These are phyloP conservation scores for Amblyornis subalaris DNA, from an alignment of 2,113 vertebrate genomes.

Conservation along the genomic window DNA sequence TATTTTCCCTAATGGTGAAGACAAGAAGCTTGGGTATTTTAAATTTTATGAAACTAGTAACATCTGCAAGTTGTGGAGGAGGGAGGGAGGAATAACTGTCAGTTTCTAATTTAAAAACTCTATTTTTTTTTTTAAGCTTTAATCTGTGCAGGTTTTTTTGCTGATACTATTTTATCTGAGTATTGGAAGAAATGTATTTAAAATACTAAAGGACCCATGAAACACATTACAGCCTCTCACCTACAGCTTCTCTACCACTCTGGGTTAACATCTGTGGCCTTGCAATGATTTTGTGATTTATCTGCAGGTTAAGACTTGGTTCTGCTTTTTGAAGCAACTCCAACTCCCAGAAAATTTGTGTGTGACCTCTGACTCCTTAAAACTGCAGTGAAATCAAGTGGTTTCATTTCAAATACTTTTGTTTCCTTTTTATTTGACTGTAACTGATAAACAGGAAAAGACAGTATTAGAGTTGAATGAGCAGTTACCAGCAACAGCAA, in stretches of 20 bases:
- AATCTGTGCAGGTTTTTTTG: neutral
- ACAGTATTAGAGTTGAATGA: neutral
- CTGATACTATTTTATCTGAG: neutral
- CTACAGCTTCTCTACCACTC: neutral
- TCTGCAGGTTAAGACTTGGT: neutral
- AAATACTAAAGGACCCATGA: neutral
- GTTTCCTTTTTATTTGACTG: neutral
- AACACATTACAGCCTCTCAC: neutral
- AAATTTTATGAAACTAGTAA: constrained; percentile 31
- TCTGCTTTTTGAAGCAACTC: neutral
- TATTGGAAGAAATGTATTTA: neutral
- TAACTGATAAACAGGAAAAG: constrained; percentile 46
- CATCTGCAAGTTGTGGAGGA: constrained; percentile 29
- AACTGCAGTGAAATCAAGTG: neutral
- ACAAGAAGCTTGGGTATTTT: constrained; percentile 23
- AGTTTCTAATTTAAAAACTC: neutral
- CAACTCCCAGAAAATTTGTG: neutral
- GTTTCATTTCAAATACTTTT: neutral
- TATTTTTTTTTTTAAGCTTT: neutral
- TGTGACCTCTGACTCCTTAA: constrained; percentile 3
- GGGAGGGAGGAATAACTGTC: constrained; percentile 24
- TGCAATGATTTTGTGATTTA: neutral
- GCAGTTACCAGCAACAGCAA: constrained; percentile 16
- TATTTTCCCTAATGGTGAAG: constrained; percentile 54
- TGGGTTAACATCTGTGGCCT: neutral